phyloP scores from a whole-genome alignment of 2,113 vertebrate species.

The Sinocyclocheilus rhinocerous region DNA sequence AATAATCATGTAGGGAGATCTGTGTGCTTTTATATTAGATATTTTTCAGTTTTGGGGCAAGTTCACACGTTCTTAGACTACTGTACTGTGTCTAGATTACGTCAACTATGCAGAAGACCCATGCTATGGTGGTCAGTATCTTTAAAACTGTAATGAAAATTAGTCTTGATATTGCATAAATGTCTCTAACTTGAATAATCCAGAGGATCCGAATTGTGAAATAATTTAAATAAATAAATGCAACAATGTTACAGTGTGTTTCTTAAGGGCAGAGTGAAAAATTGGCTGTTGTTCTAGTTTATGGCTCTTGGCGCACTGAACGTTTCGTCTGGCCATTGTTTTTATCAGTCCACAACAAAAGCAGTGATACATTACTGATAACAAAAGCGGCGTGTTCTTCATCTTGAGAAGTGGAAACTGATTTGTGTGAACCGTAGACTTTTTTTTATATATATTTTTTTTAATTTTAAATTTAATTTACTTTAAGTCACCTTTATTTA shows the following conservation, averaged over 20 bases:
- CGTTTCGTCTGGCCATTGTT: constrained; percentile 58
- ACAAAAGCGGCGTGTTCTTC: constrained; percentile 66
- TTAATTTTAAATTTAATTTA: neutral
- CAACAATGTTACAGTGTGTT: neutral
- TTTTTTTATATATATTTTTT: too few species aligned
- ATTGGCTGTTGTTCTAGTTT: constrained; percentile 58
- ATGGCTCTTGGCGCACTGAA: constrained; percentile 61
- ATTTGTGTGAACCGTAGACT: neutral
- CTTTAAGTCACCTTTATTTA: neutral
- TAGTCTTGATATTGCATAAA: constrained; percentile 10
- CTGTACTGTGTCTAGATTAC: neutral
- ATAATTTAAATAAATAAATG: constrained; percentile 38
- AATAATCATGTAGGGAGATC: neutral
- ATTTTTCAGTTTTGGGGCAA: neutral
- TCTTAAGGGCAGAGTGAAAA: constrained; percentile 46
- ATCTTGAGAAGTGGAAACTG: constrained; percentile 19
- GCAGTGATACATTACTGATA: constrained; percentile 64
- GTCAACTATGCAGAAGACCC: constrained; percentile 35
- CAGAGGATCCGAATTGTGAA: neutral
- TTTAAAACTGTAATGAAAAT: neutral
- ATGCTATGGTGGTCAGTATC: neutral
- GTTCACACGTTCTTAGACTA: neutral
- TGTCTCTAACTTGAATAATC: neutral
- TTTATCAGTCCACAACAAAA: constrained; percentile 68
- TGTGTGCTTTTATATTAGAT: constrained; percentile 5